Evolutionary conservation across 92 coral and sea anemone species (phyloP), one percentile per base, ranked within the genome.

Genomic region (Parazoanthus swiftii): DNA sequence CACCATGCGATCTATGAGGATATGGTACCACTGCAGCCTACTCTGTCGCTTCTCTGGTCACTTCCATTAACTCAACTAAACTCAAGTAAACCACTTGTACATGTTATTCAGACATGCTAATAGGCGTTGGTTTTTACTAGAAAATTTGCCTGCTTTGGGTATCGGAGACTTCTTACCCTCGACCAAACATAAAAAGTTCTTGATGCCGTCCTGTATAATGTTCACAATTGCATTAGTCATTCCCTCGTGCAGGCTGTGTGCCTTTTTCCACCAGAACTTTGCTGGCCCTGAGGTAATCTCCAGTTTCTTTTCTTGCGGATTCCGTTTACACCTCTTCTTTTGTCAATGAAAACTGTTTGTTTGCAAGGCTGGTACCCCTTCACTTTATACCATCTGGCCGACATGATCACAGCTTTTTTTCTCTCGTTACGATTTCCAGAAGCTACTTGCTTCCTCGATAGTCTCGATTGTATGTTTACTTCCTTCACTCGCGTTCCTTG

Each of bases 1-100:
- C 42, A 92, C 94, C 94, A 92, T 92, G 80, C 93, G 88, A 50
- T 92, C 94, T 59, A 92, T 90, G 85, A 92, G 80, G 25, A 92
- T 9, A 81, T 63, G 44, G 94, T 92, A 9, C 88, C 93, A 50
- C 92, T 90, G 73, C 92, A 92, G 87, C 84, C 81, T 38, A 77
- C 89, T 50, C 76, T 86, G 48, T 91, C 85, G 43, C 90, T 93
- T 80, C 92, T 81, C 92, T 92, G 92, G 67, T 92, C 89, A 43
- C 26, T n/a, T 59, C 89, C 86, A 88, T 33, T 87, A 39, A 26
- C 80, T 70, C 29, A 87, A 92, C 86, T n/a, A n/a, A n/a, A n/a
- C n/a, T n/a, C n/a, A n/a, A 10, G 91, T 92, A 42, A 90, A 90
- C 90, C 94, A 92, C 89, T 90, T 90, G 83, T 92, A 90, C 76